phyloP scores from a whole-genome alignment of 2,797 vertebrate genomes.

The Malacoraja senta region DNA sequence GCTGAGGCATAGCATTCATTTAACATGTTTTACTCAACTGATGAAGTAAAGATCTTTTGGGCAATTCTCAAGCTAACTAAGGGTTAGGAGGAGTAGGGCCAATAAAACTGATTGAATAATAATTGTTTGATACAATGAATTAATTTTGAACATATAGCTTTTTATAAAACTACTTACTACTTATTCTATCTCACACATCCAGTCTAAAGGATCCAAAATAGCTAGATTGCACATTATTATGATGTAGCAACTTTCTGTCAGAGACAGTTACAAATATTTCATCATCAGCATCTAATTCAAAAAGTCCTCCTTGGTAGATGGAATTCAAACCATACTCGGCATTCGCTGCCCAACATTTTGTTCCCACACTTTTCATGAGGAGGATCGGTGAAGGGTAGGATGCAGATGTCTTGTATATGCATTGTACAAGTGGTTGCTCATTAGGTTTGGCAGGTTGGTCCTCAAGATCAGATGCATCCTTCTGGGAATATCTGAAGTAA shows the following conservation, averaged over 20 bases:
- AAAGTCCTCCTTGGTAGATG: slow-evolving; percentile 82
- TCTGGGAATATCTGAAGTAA: slow-evolving; percentile 74
- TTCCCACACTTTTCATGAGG: slow-evolving; percentile 78
- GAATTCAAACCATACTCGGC: slow-evolving; percentile 79
- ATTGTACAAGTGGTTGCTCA: slow-evolving; percentile 78
- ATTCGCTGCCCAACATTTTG: slow-evolving; percentile 78
- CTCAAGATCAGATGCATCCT: slow-evolving; percentile 42
- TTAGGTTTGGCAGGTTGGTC: slow-evolving; percentile 40
- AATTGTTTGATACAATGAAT: background rate
- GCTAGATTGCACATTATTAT: slow-evolving; percentile 65
- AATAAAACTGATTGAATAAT: background rate
- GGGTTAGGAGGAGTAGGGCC: background rate
- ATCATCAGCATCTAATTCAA: slow-evolving; percentile 73
- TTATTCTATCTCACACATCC: slow-evolving; percentile 60
- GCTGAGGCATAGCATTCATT: background rate
- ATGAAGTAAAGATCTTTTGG: background rate
- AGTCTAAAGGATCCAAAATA: slow-evolving; percentile 79
- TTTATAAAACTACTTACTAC: background rate
- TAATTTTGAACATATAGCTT: background rate
- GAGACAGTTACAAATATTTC: slow-evolving; percentile 80
- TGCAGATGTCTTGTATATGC: slow-evolving; percentile 76
- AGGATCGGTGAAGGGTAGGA: slow-evolving; percentile 70
- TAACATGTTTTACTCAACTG: background rate
- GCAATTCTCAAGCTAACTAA: background rate
- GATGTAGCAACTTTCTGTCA: slow-evolving; percentile 66